Percentiles rank a stretch among this genome's conserved stretches.
Evolutionary conservation across 2,797 vertebrate species (phyloP).

Genomic region (Cyclura pinguis): DNA sequence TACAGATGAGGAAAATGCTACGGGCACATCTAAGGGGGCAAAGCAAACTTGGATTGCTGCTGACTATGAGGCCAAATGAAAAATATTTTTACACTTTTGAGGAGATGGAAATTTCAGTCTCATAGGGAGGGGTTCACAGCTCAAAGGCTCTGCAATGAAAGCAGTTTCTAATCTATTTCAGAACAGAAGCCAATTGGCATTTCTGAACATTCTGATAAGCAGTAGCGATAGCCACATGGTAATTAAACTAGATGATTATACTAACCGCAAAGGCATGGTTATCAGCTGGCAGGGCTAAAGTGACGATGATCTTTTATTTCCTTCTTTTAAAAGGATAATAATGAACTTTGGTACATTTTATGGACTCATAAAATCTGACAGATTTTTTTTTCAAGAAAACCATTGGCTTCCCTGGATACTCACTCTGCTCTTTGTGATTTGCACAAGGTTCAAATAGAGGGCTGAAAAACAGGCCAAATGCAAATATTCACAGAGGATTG

Average conservation of each 20-base stretch:
- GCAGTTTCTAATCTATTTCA: conserved; percentile 45
- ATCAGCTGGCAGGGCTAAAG: neutral
- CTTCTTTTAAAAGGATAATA: conserved; percentile 2
- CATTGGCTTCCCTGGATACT: neutral
- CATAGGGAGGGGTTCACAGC: accelerated
- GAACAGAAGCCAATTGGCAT: neutral
- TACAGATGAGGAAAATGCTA: neutral
- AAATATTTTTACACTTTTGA: neutral
- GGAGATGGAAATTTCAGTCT: neutral
- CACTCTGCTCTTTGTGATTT: accelerated
- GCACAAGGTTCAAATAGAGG: neutral
- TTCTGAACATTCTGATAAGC: conserved; percentile 51
- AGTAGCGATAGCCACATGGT: neutral
- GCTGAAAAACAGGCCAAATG: neutral
- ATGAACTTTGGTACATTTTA: conserved; percentile 59
- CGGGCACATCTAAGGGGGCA: neutral
- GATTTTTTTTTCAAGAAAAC: conserved; percentile 18
- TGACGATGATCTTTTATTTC: neutral
- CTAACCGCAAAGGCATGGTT: neutral
- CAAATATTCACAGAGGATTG: neutral
- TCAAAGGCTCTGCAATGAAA: neutral
- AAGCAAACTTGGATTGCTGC: neutral
- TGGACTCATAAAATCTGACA: conserved; percentile 23
- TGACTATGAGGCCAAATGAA: neutral
- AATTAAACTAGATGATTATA: conserved; percentile 32